phyloP scores from a whole-genome alignment of 2,797 vertebrate species.

The Hypotaenidia okinawae region DNA sequence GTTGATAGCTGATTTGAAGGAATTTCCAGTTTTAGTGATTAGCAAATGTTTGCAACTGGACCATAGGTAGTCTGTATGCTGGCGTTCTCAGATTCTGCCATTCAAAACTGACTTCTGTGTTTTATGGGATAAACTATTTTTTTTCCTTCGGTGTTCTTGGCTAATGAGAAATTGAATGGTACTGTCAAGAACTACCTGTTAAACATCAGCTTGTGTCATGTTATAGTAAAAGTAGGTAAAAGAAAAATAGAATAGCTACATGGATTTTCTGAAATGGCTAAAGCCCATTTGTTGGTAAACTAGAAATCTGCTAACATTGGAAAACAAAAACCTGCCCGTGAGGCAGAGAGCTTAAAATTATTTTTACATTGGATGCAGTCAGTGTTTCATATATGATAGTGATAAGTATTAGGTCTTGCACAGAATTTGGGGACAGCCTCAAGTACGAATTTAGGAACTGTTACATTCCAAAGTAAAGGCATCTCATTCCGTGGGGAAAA shows the following conservation, averaged over 20 bases:
- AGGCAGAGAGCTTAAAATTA: not conserved
- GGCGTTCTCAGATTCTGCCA: not conserved
- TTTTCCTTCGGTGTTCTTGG: not conserved
- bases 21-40: not conserved
- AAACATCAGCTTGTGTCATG: not conserved
- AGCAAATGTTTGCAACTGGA: not conserved
- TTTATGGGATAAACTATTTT: not conserved
- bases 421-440: not conserved
- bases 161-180: not conserved
- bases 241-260: not conserved
- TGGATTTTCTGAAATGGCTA: not conserved
- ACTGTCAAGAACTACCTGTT: not conserved
- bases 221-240: not conserved
- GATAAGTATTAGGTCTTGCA: not conserved
- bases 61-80: not conserved
- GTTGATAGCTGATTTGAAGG: not conserved
- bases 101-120: not conserved
- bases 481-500: slow-evolving; percentile 1
- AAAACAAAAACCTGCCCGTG: not conserved
- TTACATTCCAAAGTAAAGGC: not conserved
- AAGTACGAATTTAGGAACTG: not conserved
- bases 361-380: not conserved
- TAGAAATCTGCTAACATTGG: not conserved
- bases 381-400: not conserved
- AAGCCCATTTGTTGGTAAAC: not conserved